Percentiles rank a stretch among this genome's conserved stretches.
Evolutionary conservation across 2,888 invertebrate species (phyloP).

Genomic region (Volucella bombylans): DNA sequence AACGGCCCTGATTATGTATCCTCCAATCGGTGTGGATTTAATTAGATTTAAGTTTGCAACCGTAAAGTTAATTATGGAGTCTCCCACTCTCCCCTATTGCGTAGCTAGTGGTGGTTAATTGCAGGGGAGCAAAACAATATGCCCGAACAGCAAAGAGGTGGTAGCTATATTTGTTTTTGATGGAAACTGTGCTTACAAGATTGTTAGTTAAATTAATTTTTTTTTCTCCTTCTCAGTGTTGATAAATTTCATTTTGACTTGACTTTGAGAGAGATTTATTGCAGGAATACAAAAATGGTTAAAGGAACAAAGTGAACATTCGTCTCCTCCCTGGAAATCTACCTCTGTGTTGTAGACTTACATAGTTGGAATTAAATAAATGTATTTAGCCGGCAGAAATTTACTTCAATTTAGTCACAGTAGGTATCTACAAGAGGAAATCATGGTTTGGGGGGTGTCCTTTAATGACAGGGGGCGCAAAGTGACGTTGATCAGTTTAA

Average conservation of each 20-base stretch:
- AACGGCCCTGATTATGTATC: conserved; percentile 44
- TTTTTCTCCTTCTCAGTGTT: neutral
- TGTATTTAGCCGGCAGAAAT: too few relatives aligned
- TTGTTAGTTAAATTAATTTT: conserved; percentile 50
- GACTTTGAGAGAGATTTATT: conserved; percentile 46
- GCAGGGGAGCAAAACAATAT: conserved; percentile 52
- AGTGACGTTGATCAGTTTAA: too few relatives aligned
- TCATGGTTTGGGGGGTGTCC: too few relatives aligned
- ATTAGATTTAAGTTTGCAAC: conserved; percentile 71
- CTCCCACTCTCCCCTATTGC: conserved; percentile 2
- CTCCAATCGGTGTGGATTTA: conserved; percentile 60
- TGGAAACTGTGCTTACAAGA: conserved; percentile 9
- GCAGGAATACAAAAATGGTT: neutral
- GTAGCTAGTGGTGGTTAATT: conserved; percentile 3
- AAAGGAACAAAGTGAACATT: neutral
- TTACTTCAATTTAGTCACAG: too few relatives aligned
- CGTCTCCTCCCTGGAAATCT: too few relatives aligned
- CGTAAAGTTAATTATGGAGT: conserved; percentile 63
- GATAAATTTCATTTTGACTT: conserved; percentile 20
- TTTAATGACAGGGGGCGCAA: too few relatives aligned
- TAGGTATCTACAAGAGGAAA: too few relatives aligned
- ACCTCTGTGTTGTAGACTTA: too few relatives aligned
- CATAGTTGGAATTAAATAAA: too few relatives aligned
- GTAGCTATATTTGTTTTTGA: conserved; percentile 30
- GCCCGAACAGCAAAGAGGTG: conserved; percentile 61